Percentiles rank a stretch among this genome's conserved stretches.
Conservation (phyloP, 2,888 invertebrate genomes). For the Agrenia bidenticulata region DNA sequence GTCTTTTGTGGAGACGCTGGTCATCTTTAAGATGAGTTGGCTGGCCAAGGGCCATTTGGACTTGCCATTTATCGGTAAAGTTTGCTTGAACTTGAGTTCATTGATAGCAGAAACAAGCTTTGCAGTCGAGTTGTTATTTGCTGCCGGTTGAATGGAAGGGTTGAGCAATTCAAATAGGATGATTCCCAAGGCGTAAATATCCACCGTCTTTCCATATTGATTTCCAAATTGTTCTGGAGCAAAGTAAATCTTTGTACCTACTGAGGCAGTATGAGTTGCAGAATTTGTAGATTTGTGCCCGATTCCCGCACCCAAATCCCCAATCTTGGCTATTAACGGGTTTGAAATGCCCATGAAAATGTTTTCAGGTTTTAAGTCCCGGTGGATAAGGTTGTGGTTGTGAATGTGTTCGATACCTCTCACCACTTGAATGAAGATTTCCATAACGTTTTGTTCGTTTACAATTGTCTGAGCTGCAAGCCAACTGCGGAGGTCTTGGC, state of each 20-base stretch:
- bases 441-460: background rate
- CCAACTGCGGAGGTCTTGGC: background rate
- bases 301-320: slow-evolving; percentile 4
- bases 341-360: background rate
- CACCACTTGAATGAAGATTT: background rate
- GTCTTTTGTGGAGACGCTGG: background rate
- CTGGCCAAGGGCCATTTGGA: background rate
- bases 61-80: background rate
- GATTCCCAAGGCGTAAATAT: slow-evolving; percentile 9
- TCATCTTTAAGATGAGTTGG: slow-evolving; percentile 4
- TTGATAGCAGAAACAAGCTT: background rate
- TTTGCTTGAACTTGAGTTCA: background rate
- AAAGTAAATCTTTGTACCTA: background rate
- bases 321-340: background rate
- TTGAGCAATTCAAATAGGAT: slow-evolving; percentile 3
- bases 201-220: background rate
- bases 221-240: slow-evolving; percentile 3
- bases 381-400: background rate
- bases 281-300: background rate
- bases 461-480: background rate
- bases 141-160: background rate
- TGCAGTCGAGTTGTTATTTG: too few relatives aligned
- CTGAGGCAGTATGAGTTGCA: background rate
- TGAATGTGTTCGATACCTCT: background rate
- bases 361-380: slow-evolving; percentile 6